Base-by-base conservation (phyloP, 2,113 vertebrate genomes). In the Octodon degus region DNA sequence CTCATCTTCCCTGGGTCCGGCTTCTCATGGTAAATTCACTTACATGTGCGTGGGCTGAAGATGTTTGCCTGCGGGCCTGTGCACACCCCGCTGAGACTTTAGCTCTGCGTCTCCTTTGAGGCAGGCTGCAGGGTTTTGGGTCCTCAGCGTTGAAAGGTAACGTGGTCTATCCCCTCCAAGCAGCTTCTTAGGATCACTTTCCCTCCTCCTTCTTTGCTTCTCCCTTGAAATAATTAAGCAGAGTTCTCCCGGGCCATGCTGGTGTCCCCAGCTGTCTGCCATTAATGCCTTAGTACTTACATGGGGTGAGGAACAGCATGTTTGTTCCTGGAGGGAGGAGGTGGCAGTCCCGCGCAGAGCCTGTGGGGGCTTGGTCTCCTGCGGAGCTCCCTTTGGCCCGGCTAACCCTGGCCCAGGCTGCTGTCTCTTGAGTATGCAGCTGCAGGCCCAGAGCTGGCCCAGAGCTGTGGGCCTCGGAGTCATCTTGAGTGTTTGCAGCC, bases 381-480 rank as follows among this genome's bases (percentile, higher is more conserved):
- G 43, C 20, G 11, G 77, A 83, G 14, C 10, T 25, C 70, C 17
- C 0, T 24, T 5, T 43, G 34, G 17, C 50, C 58, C 0, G 0
- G 19, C 62, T 37, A 6, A 2, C 43, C 76, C n/a, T 37, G 34
- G n/a, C 13, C 25, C 43, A 0, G 32, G 24, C 87, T 30, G 22
- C 77, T 7, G 13, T 13, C 19, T 58, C 68, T 43, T 7, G 22
- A 43, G 20, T 0, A 0, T 1, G 22, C 20, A 5, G 13, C 0
- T 17, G 43, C 1, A 0, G 25, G 20, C 30, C 13, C 11, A 0
- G 53, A 53, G 43, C 74, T 27, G 25, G 20, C 30, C 13, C 11
- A 0, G 53, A 53, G 43, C 74, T 27, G 62, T 2, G 20, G 16
- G 43, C 16, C 0, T 14, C 37, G 0, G 24, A 0, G 32, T 30